Percentiles rank a stretch among this genome's conserved stretches.
Conservation (phyloP, 2,797 vertebrate species). For the Macrochelys suwanniensis region DNA sequence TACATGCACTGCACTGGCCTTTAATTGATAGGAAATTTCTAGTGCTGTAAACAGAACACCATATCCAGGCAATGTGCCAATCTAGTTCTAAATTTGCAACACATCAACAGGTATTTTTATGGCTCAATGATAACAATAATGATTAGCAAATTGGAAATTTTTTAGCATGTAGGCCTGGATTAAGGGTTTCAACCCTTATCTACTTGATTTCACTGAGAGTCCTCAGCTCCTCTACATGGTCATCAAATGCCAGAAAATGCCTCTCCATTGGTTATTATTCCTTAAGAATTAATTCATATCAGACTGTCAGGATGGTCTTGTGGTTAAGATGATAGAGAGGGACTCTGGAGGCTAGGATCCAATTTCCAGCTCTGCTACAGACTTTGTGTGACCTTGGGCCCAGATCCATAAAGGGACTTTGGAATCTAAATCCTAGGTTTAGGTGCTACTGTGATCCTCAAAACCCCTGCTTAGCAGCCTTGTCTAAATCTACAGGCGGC, state of each 20-base stretch:
- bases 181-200: constrained; percentile 7
- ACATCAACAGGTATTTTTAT: constrained; percentile 21
- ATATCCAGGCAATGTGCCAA: constrained; percentile 38
- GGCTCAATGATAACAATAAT: neutral
- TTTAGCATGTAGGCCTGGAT: neutral
- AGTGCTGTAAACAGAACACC: constrained; percentile 13
- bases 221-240: neutral
- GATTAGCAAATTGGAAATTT: neutral
- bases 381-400: neutral
- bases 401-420: neutral
- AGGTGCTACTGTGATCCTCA: neutral
- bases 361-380: neutral
- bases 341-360: neutral
- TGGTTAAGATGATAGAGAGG: neutral
- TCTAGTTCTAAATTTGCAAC: constrained; percentile 15
- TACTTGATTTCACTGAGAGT: constrained; percentile 11
- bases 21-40: constrained; percentile 56
- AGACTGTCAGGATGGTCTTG: neutral
- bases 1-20: constrained; percentile 9
- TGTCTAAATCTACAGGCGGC: neutral
- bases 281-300: neutral
- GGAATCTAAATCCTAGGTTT: neutral
- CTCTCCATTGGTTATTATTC: constrained; percentile 28
- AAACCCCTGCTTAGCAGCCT: neutral
- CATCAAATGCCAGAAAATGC: neutral